These are phyloP conservation scores for Achatina immaculata DNA, from an alignment of 1,140 invertebrate species.

Conservation along the genomic window DNA sequence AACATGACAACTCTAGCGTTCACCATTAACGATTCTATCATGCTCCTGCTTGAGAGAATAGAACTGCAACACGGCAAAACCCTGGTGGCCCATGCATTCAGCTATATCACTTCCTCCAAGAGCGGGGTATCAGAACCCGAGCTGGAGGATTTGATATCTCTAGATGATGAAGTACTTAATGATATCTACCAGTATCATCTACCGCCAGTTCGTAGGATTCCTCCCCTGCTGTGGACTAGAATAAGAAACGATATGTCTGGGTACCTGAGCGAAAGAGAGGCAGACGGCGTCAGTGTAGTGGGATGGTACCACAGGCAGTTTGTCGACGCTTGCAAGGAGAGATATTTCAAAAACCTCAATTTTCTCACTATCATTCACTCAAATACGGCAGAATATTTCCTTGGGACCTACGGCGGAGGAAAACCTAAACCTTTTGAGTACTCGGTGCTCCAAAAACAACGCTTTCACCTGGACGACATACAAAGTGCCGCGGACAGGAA, in stretches of 20 bases:
- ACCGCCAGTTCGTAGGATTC: slow-evolving; percentile 65
- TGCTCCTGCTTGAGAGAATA: slow-evolving; percentile 57
- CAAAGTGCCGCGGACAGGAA: slow-evolving; percentile 95
- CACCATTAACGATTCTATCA: slow-evolving; percentile 59
- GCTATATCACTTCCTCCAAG: slow-evolving; percentile 62
- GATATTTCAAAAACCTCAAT: slow-evolving; percentile 98
- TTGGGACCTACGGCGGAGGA: slow-evolving; percentile 86
- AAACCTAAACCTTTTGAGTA: slow-evolving; percentile 95
- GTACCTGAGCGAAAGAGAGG: slow-evolving; percentile 78
- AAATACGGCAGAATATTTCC: slow-evolving; percentile 96
- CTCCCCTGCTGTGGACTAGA: slow-evolving; percentile 62
- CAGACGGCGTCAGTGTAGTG: slow-evolving; percentile 95
- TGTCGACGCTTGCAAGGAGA: slow-evolving; percentile 78
- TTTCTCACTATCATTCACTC: slow-evolving; percentile 97
- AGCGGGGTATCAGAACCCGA: slow-evolving; percentile 67
- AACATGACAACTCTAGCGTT: slow-evolving; percentile 45
- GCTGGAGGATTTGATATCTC: slow-evolving; percentile 67
- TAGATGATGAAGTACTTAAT: slow-evolving; percentile 68
- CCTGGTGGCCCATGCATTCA: slow-evolving; percentile 59
- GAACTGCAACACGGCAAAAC: slow-evolving; percentile 61
- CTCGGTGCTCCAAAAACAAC: slow-evolving; percentile 93
- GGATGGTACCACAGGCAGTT: slow-evolving; percentile 91
- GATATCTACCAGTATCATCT: slow-evolving; percentile 71
- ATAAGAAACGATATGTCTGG: slow-evolving; percentile 55
- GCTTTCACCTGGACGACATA: slow-evolving; percentile 80